A percentile compares a stretch with the other conserved stretches of the same genome.
phyloP scores from a whole-genome alignment of 2,113 vertebrate genomes.

The Lepus timidus region DNA sequence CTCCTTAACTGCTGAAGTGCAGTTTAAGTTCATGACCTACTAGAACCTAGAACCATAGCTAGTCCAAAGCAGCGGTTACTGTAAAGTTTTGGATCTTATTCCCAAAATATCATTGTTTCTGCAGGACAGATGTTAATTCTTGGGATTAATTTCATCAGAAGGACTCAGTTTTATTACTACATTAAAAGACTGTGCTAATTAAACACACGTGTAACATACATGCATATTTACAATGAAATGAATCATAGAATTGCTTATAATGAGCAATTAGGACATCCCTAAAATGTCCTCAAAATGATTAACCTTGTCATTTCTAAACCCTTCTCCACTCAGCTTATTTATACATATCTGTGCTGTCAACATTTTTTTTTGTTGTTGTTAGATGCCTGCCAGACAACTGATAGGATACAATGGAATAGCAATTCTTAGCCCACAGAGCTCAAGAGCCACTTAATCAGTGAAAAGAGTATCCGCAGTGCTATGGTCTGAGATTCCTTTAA shows the following conservation, averaged over 20 bases:
- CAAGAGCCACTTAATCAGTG: conserved; percentile 71
- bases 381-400: background rate
- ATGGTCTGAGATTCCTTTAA: conserved; percentile 40
- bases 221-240: background rate
- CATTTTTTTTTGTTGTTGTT: conserved; percentile 16
- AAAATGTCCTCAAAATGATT: background rate
- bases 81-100: background rate
- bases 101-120: conserved; percentile 11
- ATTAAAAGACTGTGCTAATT: conserved; percentile 12
- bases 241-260: background rate
- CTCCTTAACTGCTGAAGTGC: background rate
- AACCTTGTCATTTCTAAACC: background rate
- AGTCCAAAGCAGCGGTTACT: background rate
- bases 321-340: background rate
- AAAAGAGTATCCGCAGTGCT: background rate
- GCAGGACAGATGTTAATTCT: background rate
- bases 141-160: background rate
- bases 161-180: background rate
- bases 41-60: background rate
- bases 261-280: conserved; percentile 1
- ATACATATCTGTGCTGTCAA: background rate
- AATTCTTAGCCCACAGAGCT: conserved; percentile 65
- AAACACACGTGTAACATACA: background rate
- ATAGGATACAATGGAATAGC: background rate
- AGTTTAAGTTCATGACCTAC: background rate